Conservation (phyloP, 2,888 invertebrate species). For the Oxystoma pomonae region DNA sequence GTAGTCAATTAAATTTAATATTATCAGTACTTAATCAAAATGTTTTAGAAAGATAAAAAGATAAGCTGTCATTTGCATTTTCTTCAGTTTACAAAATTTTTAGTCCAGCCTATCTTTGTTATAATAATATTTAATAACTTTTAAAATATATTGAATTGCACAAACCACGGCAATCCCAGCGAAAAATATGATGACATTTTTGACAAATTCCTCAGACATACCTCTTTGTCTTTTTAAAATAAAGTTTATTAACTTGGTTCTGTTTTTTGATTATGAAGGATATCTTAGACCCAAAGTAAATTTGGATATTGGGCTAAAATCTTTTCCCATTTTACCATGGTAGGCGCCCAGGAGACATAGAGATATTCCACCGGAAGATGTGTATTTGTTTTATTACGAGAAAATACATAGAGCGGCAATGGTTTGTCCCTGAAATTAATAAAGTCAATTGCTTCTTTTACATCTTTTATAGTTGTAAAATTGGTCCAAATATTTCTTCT, state of each 20-base stretch:
- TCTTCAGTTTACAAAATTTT: too few species aligned
- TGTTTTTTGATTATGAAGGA: slow-evolving; percentile 78
- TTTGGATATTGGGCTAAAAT: slow-evolving; percentile 57
- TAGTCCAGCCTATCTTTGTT: too few species aligned
- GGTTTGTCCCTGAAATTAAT: slow-evolving; percentile 90
- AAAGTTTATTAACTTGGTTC: slow-evolving; percentile 58
- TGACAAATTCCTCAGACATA: slow-evolving; percentile 57
- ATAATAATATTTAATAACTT: too few species aligned
- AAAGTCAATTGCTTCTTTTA: slow-evolving; percentile 86
- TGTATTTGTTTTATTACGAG: slow-evolving; percentile 59
- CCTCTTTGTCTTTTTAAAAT: slow-evolving; percentile 63
- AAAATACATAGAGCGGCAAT: slow-evolving; percentile 84
- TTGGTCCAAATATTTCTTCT: slow-evolving; percentile 97
- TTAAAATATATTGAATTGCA: slow-evolving; percentile 17
- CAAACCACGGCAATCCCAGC: slow-evolving; percentile 61
- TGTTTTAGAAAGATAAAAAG: too few species aligned
- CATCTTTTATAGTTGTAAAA: slow-evolving; percentile 78
- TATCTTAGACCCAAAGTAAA: slow-evolving; percentile 66
- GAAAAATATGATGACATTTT: slow-evolving; percentile 63
- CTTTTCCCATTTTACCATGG: slow-evolving; percentile 80
- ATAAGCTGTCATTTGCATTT: too few species aligned
- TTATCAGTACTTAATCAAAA: too few species aligned
- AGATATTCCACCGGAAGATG: slow-evolving; percentile 77
- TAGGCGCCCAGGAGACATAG: slow-evolving; percentile 90
- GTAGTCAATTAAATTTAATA: too few species aligned